phyloP scores from a whole-genome alignment of 2,113 vertebrate genomes.

The Psittacara wagleri region DNA sequence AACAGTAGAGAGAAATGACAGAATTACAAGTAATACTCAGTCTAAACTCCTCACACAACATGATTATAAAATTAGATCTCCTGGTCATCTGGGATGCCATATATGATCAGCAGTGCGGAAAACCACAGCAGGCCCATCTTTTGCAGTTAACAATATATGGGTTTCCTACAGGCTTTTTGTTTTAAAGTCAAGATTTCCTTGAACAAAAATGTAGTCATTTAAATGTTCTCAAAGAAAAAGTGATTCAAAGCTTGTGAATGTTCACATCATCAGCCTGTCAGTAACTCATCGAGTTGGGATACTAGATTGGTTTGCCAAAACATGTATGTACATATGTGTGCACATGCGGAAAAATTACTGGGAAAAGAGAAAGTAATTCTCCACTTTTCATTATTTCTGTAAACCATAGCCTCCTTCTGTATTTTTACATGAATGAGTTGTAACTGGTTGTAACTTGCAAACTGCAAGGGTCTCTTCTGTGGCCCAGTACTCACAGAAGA shows the following conservation, averaged over 20 bases:
- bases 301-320: not conserved
- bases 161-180: not conserved
- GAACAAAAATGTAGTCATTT: not conserved
- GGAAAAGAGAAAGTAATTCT: not conserved
- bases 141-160: not conserved
- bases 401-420: not conserved
- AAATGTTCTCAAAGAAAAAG: not conserved
- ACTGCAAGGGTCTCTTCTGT: not conserved
- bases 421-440: not conserved
- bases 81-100: not conserved
- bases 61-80: constrained; percentile 4
- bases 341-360: not conserved
- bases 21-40: constrained; percentile 4
- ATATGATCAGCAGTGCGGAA: not conserved
- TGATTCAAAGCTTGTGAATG: not conserved
- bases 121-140: not conserved
- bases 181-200: not conserved
- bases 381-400: not conserved
- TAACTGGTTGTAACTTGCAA: not conserved
- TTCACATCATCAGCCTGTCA: not conserved
- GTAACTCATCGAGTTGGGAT: not conserved
- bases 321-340: not conserved
- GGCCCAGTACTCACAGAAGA: not conserved
- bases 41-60: constrained; percentile 9
- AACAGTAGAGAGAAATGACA: constrained; percentile 37